Evolutionary conservation across 2,888 invertebrate genomes (phyloP), one percentile per base, ranked within the genome.

Genomic region (Esperia sulphurella): DNA sequence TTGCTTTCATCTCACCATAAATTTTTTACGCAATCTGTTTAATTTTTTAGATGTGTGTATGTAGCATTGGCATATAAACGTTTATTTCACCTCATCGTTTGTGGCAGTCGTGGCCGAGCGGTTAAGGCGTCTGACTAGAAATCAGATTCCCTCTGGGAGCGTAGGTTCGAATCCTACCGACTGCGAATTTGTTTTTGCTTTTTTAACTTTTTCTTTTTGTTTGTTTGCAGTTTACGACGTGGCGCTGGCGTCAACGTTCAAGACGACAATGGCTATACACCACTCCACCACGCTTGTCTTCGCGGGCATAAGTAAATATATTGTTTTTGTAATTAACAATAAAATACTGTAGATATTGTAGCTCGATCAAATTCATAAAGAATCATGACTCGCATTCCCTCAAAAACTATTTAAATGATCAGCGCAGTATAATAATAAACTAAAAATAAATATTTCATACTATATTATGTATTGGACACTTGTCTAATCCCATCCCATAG

Each of bases 201-300:
- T 14, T 53, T 57, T 41, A 55, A 61, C 53, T 52, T 43, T 55
- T 54, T 39, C 0, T 43, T 49, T 51, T 65, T 57, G 54, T 52
- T 64, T 79, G 82, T 71, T 84, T 82, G n/a, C 89, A 97, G 97
- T 86, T 91, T 97, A 76, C 92, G 97, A 54, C 92, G 97, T 73
- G 95, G 96, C 50, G 95, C 97, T 45, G 97, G 97, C 59, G 96
- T 97, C 49, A 98, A 98, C 84, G 96, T 96, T 46, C 96, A 96
- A 89, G 98, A 98, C 79, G 94, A 94, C 66, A 96, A 95, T 76
- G 98, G 98, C 40, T 97, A 97, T 82, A 96, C 98, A 37, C 95
- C 97, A 29, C 92, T 98, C 43, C 98, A 98, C 80, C 97, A 97
- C 84, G 97, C 98, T 46, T 95, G 97, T 57, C 92, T 98, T 53